A percentile compares a stretch with the other conserved stretches of the same genome.
These are phyloP conservation scores for Lerema accius DNA, from an alignment of 1,140 invertebrate species.

Conservation along the genomic window DNA sequence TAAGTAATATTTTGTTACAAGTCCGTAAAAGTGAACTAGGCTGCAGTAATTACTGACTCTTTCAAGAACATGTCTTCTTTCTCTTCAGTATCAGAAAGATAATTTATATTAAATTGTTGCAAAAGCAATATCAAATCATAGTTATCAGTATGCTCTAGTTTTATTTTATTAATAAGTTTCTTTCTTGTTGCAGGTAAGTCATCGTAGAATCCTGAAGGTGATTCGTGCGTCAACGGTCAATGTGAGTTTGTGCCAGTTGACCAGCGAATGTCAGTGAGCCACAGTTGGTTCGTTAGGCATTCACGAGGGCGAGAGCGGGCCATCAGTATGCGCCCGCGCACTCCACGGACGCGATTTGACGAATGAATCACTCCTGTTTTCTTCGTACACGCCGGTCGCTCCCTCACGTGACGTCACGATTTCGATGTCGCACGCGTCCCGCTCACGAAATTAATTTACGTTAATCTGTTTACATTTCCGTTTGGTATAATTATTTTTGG, in stretches of 20 bases:
- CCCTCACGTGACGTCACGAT: slow-evolving; percentile 75
- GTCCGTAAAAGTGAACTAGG: no score
- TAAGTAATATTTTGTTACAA: no score
- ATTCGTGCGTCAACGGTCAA: slow-evolving; percentile 15
- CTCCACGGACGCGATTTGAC: slow-evolving; percentile 67
- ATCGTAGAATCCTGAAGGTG: slow-evolving; percentile 33
- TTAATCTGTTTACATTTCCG: slow-evolving; percentile 57
- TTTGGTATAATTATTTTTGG: slow-evolving; percentile 44
- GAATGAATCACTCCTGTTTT: slow-evolving; percentile 69
- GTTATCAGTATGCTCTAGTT: background rate
- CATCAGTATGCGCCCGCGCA: slow-evolving; percentile 77
- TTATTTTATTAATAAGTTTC: slow-evolving; percentile 20
- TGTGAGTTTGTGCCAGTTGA: slow-evolving; percentile 8
- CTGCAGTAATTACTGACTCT: no score
- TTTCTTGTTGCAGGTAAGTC: slow-evolving; percentile 61
- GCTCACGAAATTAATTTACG: slow-evolving; percentile 62
- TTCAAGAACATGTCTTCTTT: no score
- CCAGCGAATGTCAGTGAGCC: slow-evolving; percentile 45
- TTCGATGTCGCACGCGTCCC: slow-evolving; percentile 66
- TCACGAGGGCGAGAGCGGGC: slow-evolving; percentile 47
- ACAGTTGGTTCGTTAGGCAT: slow-evolving; percentile 49
- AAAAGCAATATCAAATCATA: no score
- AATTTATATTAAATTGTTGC: no score
- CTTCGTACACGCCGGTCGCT: slow-evolving; percentile 46
- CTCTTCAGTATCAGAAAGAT: no score